phyloP scores from a whole-genome alignment of 2,888 invertebrate genomes.

The Latrodectus elegans region DNA sequence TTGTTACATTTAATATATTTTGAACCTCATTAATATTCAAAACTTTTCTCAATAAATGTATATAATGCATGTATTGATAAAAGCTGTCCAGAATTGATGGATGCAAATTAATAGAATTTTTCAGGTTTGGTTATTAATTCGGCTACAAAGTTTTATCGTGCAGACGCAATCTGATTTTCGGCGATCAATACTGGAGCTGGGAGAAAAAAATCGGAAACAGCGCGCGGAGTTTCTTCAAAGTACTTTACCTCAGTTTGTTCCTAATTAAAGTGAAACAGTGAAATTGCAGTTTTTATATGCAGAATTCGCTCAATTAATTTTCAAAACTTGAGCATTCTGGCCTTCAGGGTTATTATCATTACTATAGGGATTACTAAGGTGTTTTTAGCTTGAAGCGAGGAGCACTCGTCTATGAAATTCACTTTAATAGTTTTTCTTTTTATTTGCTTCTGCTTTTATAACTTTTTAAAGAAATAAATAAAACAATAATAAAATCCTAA shows the following conservation, averaged over 20 bases:
- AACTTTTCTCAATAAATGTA: no score
- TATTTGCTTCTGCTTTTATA: conserved; percentile 4
- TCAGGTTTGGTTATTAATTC: conserved; percentile 11
- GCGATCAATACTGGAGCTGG: conserved; percentile 28
- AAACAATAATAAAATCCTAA: no score
- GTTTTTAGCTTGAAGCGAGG: conserved; percentile 29
- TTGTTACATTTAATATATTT: no score
- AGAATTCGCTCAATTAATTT: conserved; percentile 63
- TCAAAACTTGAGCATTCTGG: conserved; percentile 33
- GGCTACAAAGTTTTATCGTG: conserved; percentile 1
- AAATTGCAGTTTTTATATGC: conserved; percentile 58
- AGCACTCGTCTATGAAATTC: conserved; percentile 25
- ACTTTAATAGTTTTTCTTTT: conserved; percentile 39
- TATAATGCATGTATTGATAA: no score
- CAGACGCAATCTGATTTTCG: conserved; percentile 17
- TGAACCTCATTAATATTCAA: no score
- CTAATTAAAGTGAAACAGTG: conserved; percentile 52
- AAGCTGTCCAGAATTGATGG: no score
- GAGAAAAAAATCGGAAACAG: conserved; percentile 27
- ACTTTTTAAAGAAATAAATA: background rate
- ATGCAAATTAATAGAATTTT: no score
- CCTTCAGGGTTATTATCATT: conserved; percentile 45
- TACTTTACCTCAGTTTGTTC: conserved; percentile 47
- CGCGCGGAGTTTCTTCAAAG: conserved; percentile 32
- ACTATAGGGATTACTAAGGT: conserved; percentile 15